These are phyloP conservation scores for Lamprologus lemairii DNA, from an alignment of 2,113 vertebrate genomes.

Conservation along the genomic window DNA sequence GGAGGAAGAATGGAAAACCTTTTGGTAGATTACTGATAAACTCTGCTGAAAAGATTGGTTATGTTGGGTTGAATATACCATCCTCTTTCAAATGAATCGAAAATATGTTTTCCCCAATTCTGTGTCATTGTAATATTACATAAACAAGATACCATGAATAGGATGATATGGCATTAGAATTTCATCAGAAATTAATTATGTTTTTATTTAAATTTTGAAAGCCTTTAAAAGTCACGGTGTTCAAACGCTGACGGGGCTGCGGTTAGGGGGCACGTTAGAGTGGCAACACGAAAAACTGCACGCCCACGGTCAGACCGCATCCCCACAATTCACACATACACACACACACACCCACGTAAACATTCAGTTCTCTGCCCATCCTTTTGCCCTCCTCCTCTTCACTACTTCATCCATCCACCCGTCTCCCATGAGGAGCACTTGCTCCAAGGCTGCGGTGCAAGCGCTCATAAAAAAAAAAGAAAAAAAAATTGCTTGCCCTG, in stretches of 20 bases:
- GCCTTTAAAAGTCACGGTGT: background rate
- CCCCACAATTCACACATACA: background rate
- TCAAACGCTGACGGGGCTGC: background rate
- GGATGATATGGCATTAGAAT: background rate
- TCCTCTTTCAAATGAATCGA: background rate
- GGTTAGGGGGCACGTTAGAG: background rate
- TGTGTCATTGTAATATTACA: background rate
- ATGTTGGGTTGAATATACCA: background rate
- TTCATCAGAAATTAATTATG: background rate
- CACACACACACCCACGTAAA: constrained; percentile 18
- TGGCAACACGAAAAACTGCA: background rate
- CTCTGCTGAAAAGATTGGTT: background rate
- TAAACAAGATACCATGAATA: background rate
- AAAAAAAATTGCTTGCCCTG: constrained; percentile 36
- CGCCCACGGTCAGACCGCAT: constrained; percentile 23
- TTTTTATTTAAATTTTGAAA: background rate
- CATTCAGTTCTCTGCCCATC: constrained; percentile 25
- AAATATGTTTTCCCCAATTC: background rate
- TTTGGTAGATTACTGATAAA: background rate
- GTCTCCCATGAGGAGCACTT: constrained; percentile 58
- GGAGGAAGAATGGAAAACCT: background rate
- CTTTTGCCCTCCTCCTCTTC: constrained; percentile 49
- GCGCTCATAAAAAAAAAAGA: constrained; percentile 30
- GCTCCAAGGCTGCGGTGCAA: constrained; percentile 63
- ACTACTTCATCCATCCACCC: constrained; percentile 55